These are phyloP conservation scores for Mandrillus leucophaeus DNA, from an alignment of 2,113 vertebrate genomes.

Conservation along the genomic window DNA sequence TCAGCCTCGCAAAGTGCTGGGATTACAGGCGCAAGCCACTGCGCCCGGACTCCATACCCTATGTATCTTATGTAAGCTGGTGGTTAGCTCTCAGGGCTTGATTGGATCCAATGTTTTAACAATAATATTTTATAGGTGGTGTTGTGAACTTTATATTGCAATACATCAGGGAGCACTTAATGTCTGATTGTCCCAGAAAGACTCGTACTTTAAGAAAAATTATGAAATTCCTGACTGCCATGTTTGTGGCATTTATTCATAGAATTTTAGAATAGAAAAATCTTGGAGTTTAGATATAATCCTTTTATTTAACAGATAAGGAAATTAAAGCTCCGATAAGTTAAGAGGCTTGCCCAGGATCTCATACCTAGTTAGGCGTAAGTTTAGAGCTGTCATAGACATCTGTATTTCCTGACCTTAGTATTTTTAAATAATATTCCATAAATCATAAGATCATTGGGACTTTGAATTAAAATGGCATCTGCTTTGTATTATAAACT, in stretches of 20 bases:
- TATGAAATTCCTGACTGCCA: background rate
- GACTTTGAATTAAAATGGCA: constrained; percentile 20
- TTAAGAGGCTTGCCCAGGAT: constrained; percentile 3
- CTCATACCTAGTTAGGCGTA: background rate
- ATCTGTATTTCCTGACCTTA: background rate
- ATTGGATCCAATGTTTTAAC: background rate
- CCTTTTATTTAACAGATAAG: background rate
- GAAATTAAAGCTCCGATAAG: constrained; percentile 13
- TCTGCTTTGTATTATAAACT: constrained; percentile 34
- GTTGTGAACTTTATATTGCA: background rate
- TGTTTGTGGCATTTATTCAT: background rate
- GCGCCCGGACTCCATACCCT: background rate
- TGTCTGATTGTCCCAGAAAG: background rate
- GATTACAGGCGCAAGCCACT: too few species aligned
- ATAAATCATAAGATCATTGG: constrained; percentile 14
- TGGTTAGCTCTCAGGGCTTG: background rate
- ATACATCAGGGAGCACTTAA: background rate
- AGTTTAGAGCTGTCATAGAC: background rate
- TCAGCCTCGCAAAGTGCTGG: too few species aligned
- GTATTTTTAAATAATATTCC: background rate
- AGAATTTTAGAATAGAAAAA: constrained; percentile 2
- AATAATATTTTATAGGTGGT: constrained; percentile 4
- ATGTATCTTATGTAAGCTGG: background rate
- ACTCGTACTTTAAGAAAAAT: background rate
- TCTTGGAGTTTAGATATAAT: background rate